phyloP scores from a whole-genome alignment of 2,888 invertebrate genomes.

The Calameuta filiformis region DNA sequence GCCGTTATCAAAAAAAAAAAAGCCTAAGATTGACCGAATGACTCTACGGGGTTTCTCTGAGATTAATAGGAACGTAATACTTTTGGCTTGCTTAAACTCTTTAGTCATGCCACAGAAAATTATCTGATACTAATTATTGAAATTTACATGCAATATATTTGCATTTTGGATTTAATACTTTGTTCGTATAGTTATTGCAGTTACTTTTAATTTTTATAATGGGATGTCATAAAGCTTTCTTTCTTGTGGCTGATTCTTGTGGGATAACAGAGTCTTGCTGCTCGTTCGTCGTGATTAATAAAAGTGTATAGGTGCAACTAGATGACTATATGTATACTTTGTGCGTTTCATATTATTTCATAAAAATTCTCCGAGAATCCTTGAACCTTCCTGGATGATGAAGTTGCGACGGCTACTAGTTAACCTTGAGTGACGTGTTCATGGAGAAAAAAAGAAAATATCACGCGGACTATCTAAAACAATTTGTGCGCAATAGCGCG shows the following conservation, averaged over 20 bases:
- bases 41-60: not conserved
- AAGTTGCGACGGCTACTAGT: not conserved
- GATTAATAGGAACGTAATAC: too few species aligned
- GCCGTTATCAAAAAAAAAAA: not conserved
- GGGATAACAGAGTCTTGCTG: not conserved
- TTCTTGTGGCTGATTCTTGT: not conserved
- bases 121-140: too few species aligned
- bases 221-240: not conserved
- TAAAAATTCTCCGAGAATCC: not conserved
- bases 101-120: too few species aligned
- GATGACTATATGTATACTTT: not conserved
- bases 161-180: too few species aligned
- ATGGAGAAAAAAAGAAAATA: not conserved
- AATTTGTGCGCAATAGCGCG: not conserved
- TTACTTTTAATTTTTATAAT: not conserved
- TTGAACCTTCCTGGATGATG: not conserved
- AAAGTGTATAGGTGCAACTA: not conserved
- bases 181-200: not conserved
- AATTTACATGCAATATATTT: too few species aligned
- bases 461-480: not conserved
- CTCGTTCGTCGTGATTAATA: not conserved
- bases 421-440: not conserved
- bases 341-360: not conserved
- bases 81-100: too few species aligned
- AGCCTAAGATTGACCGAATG: not conserved